Percentiles rank a stretch among this genome's conserved stretches.
Evolutionary conservation across 23 tunicate species (phyloP).

Genomic region (Diplosoma virens): DNA sequence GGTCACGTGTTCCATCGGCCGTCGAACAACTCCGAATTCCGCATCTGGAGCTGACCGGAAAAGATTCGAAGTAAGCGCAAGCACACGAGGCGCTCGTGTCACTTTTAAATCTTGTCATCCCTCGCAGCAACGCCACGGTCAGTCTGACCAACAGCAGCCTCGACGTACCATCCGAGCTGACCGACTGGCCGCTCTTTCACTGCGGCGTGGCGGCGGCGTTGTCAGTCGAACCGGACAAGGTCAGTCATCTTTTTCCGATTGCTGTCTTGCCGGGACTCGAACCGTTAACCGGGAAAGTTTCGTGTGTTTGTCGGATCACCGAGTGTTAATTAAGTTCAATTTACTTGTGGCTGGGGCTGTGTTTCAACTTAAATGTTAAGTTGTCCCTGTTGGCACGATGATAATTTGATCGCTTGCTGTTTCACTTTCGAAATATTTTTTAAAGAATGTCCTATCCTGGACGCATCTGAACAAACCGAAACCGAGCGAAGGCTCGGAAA

Average conservation of each 20-base stretch:
- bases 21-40: constrained; percentile 50
- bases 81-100: too few species aligned
- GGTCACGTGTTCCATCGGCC: constrained; percentile 47
- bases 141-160: constrained; percentile 29
- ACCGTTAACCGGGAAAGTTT: too few species aligned
- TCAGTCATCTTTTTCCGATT: background rate
- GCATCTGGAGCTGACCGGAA: constrained; percentile 55
- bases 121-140: constrained; percentile 69
- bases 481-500: background rate
- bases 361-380: background rate
- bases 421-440: background rate
- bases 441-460: constrained; percentile 31
- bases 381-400: background rate
- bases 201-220: constrained; percentile 85
- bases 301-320: background rate
- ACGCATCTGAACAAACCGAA: constrained; percentile 13
- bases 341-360: background rate
- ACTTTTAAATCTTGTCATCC: too few species aligned
- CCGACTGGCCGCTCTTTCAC: constrained; percentile 85
- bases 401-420: background rate
- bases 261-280: background rate
- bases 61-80: constrained; percentile 51
- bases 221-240: constrained; percentile 47
- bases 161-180: constrained; percentile 61
- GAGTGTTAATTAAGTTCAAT: background rate